Conservation (phyloP, 1,140 invertebrate genomes). For the Vanessa tameamea region DNA sequence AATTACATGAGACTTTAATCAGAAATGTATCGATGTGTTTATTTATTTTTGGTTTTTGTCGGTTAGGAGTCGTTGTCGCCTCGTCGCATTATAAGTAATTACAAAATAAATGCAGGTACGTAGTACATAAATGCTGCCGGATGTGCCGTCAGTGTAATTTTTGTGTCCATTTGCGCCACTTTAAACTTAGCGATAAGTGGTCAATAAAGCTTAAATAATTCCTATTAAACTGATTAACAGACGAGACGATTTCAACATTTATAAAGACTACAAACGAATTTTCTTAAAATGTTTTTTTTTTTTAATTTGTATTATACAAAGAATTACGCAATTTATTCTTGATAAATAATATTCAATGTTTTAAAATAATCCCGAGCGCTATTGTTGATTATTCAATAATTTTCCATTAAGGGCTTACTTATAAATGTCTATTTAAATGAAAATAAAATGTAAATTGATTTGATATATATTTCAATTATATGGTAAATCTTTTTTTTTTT, state of each 20-base stretch:
- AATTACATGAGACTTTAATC: too few relatives aligned
- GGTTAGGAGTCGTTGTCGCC: slow-evolving; percentile 10
- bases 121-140: slow-evolving; percentile 35
- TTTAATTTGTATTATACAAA: too few relatives aligned
- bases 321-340: too few relatives aligned
- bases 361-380: too few relatives aligned
- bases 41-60: neutral
- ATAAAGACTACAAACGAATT: neutral
- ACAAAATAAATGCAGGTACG: slow-evolving; percentile 30
- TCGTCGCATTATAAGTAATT: slow-evolving; percentile 24
- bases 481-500: too few relatives aligned
- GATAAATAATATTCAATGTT: too few relatives aligned
- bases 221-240: slow-evolving; percentile 34
- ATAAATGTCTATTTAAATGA: too few relatives aligned
- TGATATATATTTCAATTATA: too few relatives aligned
- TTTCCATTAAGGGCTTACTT: too few relatives aligned
- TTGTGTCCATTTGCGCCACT: slow-evolving; percentile 43
- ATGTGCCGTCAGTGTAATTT: slow-evolving; percentile 44
- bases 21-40: neutral
- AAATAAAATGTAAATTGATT: too few relatives aligned
- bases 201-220: slow-evolving; percentile 45
- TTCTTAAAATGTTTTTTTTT: too few relatives aligned
- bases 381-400: too few relatives aligned
- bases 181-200: slow-evolving; percentile 39
- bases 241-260: slow-evolving; percentile 14